Evolutionary conservation across 2,113 vertebrate species (phyloP).

Genomic region (Arizona elegans): DNA sequence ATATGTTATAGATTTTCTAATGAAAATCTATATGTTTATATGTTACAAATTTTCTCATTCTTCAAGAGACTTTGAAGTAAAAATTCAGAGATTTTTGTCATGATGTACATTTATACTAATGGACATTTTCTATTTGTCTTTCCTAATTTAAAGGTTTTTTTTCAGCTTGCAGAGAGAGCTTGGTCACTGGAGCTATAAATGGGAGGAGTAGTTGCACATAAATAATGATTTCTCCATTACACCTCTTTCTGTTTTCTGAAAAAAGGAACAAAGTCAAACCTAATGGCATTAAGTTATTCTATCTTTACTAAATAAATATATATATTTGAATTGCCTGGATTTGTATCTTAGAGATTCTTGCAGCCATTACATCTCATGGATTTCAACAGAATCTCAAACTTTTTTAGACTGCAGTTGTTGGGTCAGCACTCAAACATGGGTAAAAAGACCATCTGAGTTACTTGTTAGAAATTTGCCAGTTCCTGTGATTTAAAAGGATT

Average conservation of each 20-base stretch:
- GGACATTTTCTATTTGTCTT: not conserved
- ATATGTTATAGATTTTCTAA: not conserved
- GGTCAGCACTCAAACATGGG: not conserved
- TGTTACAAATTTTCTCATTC: not conserved
- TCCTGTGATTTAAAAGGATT: not conserved
- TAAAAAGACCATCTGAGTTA: not conserved
- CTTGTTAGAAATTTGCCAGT: not conserved
- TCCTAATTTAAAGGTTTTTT: not conserved
- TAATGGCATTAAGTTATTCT: too few relatives aligned
- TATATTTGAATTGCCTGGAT: not conserved
- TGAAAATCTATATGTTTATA: not conserved
- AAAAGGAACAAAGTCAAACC: not conserved
- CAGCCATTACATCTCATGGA: not conserved
- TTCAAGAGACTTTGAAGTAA: not conserved
- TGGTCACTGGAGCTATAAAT: not conserved
- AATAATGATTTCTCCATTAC: not conserved
- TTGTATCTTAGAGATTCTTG: not conserved
- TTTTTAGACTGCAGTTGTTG: not conserved
- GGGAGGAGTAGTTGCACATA: not conserved
- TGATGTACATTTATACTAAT: not conserved
- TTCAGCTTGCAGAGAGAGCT: not conserved
- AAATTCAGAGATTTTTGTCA: not conserved
- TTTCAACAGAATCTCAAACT: not conserved
- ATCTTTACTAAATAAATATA: not conserved
- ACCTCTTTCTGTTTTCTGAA: not conserved